A percentile compares a stretch with the other conserved stretches of the same genome.
These are phyloP conservation scores for Acestrorhynchus altus DNA, from an alignment of 2,797 vertebrate species.

Conservation along the genomic window DNA sequence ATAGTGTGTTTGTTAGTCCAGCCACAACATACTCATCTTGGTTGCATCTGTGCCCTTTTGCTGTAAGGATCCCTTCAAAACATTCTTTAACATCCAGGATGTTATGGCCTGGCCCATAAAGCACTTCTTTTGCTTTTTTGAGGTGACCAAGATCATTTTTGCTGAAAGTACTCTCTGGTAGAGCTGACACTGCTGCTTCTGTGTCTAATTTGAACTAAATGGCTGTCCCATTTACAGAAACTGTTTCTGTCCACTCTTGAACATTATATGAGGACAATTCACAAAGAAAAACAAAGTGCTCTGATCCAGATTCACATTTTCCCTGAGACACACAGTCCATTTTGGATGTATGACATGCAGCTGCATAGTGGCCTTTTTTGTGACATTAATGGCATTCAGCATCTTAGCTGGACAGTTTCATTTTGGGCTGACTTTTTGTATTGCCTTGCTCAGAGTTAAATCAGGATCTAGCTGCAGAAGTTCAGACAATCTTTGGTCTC, in stretches of 20 bases:
- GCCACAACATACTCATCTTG: slow-evolving; percentile 10
- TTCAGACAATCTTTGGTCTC: slow-evolving; percentile 22
- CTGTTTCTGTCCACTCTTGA: slow-evolving; percentile 25
- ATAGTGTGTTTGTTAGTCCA: neutral
- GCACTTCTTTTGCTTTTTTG: too few relatives aligned
- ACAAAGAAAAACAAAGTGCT: slow-evolving; percentile 8
- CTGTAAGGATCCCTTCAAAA: neutral
- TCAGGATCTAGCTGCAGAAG: slow-evolving; percentile 8
- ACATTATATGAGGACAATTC: neutral
- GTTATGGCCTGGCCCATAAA: slow-evolving; percentile 2
- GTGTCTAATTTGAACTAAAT: too few relatives aligned
- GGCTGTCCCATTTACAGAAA: too few relatives aligned
- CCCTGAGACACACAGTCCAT: too few relatives aligned
- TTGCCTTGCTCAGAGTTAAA: neutral
- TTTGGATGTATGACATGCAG: too few relatives aligned
- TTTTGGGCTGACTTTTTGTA: neutral
- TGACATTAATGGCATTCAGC: too few relatives aligned
- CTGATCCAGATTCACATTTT: too few relatives aligned
- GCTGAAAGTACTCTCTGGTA: too few relatives aligned
- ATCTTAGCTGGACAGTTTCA: neutral
- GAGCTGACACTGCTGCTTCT: too few relatives aligned
- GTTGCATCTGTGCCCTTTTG: neutral
- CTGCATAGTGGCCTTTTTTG: too few relatives aligned
- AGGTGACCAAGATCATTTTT: too few relatives aligned
- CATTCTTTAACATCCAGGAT: neutral